Evolutionary conservation across 2,888 invertebrate genomes (phyloP).

Genomic region (Drosophila borealis): DNA sequence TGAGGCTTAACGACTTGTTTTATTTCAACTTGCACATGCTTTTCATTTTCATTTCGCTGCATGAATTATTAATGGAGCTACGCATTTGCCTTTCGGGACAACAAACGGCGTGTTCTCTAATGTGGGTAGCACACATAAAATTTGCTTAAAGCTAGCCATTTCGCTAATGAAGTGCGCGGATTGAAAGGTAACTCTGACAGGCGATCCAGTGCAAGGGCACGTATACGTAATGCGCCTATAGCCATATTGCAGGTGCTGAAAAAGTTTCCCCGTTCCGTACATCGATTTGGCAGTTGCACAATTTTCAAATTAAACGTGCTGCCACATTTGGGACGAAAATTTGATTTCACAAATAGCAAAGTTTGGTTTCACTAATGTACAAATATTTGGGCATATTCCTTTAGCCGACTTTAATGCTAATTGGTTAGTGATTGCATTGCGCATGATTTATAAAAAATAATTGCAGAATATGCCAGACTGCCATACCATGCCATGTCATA

Average conservation of each 20-base stretch:
- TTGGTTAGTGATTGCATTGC: slow-evolving; percentile 46
- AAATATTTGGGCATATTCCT: slow-evolving; percentile 26
- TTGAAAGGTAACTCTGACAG: slow-evolving; percentile 6
- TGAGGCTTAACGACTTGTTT: not conserved
- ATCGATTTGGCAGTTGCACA: slow-evolving; percentile 33
- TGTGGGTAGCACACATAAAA: slow-evolving; percentile 3
- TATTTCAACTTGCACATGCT: slow-evolving; percentile 16
- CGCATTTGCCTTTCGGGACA: slow-evolving; percentile 13
- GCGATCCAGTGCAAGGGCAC: slow-evolving; percentile 1
- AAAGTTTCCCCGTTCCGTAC: slow-evolving; percentile 2
- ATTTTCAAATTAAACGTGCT: slow-evolving; percentile 17
- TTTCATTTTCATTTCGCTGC: slow-evolving; percentile 22
- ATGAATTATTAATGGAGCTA: slow-evolving; percentile 43
- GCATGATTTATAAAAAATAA: slow-evolving; percentile 11
- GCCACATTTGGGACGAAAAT: slow-evolving; percentile 9
- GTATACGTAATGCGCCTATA: slow-evolving; percentile 32
- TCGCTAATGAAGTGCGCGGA: slow-evolving; percentile 45
- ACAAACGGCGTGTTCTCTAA: not conserved
- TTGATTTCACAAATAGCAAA: slow-evolving; percentile 10
- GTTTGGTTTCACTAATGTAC: slow-evolving; percentile 31
- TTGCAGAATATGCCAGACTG: slow-evolving; percentile 7
- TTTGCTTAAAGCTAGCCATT: slow-evolving; percentile 12
- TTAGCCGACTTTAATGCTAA: slow-evolving; percentile 29
- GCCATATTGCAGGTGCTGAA: slow-evolving; percentile 6
- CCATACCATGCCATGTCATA: too few species aligned